phyloP scores from a whole-genome alignment of 1,140 invertebrate species.

The Neotoxoptera formosana region DNA sequence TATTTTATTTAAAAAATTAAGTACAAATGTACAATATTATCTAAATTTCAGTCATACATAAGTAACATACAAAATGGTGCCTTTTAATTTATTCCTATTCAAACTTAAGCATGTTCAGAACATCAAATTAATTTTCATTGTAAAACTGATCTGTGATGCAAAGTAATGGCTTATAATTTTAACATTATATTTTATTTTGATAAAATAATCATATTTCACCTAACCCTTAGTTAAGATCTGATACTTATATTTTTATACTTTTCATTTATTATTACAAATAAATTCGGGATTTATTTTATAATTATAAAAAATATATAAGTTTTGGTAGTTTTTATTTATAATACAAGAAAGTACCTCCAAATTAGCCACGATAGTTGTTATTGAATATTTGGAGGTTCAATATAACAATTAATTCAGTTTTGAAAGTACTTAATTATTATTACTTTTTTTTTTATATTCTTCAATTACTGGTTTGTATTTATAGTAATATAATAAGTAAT shows the following conservation, averaged over 20 bases:
- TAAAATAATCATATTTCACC: background rate
- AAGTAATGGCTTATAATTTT: background rate
- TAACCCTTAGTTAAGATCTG: background rate
- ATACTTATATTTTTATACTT: constrained; percentile 20
- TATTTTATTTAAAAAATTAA: background rate
- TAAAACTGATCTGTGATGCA: background rate
- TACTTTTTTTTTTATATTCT: background rate
- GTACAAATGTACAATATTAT: constrained; percentile 9
- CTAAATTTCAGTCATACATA: background rate
- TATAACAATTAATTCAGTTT: background rate
- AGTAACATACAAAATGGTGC: background rate
- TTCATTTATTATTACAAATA: background rate
- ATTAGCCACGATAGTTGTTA: too few species aligned
- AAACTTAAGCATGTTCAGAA: background rate
- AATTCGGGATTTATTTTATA: background rate
- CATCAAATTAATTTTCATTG: background rate
- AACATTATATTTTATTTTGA: background rate
- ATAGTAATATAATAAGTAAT: background rate
- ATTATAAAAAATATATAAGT: background rate
- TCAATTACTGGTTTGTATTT: background rate
- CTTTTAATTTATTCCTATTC: background rate
- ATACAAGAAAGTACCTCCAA: background rate
- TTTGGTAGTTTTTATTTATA: background rate
- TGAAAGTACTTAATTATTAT: background rate
- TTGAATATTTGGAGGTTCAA: background rate